Evolutionary conservation across 2,888 invertebrate genomes (phyloP).

Genomic region (Epirrhoe alternata): DNA sequence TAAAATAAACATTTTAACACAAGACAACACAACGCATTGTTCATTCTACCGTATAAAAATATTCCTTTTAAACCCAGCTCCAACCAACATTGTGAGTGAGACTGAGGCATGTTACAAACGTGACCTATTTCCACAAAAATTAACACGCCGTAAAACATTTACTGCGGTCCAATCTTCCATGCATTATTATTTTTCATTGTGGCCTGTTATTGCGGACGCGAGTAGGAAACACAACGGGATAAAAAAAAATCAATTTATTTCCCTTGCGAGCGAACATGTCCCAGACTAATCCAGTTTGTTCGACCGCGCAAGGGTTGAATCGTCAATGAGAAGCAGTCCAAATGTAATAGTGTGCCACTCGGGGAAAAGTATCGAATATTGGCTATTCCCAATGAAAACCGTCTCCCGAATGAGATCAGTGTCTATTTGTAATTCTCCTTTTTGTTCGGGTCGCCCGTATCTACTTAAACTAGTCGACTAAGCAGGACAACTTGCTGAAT

Average conservation of each 20-base stretch:
- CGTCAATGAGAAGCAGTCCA: constrained; percentile 80
- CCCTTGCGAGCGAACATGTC: constrained; percentile 81
- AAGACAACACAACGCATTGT: constrained; percentile 27
- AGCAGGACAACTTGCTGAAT: constrained; percentile 35
- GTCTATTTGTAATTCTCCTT: constrained; percentile 66
- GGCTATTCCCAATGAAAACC: constrained; percentile 72
- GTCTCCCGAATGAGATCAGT: constrained; percentile 63
- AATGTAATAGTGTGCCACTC: constrained; percentile 76
- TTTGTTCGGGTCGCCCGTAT: constrained; percentile 50
- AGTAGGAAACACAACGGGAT: constrained; percentile 69
- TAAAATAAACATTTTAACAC: constrained; percentile 11
- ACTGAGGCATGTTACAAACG: constrained; percentile 44
- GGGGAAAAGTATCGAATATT: constrained; percentile 75
- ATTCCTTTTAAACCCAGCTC: constrained; percentile 32
- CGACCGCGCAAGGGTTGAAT: constrained; percentile 84
- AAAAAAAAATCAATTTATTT: constrained; percentile 83
- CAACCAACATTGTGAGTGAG: constrained; percentile 38
- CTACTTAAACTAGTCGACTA: constrained; percentile 38
- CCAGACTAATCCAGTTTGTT: constrained; percentile 82
- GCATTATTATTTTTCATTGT: constrained; percentile 76
- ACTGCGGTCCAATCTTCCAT: constrained; percentile 64
- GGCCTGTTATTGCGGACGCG: constrained; percentile 72
- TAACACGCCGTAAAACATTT: constrained; percentile 56
- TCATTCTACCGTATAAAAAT: constrained; percentile 33
- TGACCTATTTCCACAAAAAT: constrained; percentile 46